Evolutionary conservation across 2,797 vertebrate genomes (phyloP).

Genomic region (Lutjanus campechanus): DNA sequence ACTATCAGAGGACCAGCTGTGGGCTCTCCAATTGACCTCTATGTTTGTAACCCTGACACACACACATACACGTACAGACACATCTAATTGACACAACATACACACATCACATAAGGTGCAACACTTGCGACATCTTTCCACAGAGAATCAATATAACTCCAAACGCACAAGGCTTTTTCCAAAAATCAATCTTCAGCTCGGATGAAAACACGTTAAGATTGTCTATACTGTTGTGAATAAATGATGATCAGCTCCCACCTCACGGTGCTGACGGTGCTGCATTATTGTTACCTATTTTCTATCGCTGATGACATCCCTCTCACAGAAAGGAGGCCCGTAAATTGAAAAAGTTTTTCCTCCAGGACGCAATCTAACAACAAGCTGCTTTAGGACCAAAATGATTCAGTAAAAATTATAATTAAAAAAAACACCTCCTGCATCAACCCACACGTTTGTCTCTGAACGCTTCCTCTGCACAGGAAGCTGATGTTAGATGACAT

Average conservation of each 20-base stretch:
- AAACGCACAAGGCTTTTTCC: conserved; percentile 15
- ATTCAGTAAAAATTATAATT: conserved; percentile 42
- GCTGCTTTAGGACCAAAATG: conserved; percentile 22
- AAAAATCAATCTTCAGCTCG: conserved; percentile 34
- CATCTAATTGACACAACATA: conserved; percentile 6
- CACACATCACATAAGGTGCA: conserved; percentile 2
- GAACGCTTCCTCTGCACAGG: conserved; percentile 24
- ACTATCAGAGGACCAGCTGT: conserved; percentile 42
- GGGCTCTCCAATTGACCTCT: conserved; percentile 49
- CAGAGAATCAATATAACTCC: conserved; percentile 3
- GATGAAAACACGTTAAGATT: conserved; percentile 19
- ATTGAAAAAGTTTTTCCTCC: conserved; percentile 37
- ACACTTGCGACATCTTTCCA: not conserved
- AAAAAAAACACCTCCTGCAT: conserved; percentile 39
- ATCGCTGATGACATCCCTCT: conserved; percentile 27
- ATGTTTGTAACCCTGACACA: conserved; percentile 29
- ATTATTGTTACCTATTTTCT: conserved; percentile 25
- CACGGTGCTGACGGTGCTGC: not conserved
- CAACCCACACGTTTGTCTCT: conserved; percentile 35
- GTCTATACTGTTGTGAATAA: conserved; percentile 46
- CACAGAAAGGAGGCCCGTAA: conserved; percentile 11
- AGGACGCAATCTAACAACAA: conserved; percentile 27
- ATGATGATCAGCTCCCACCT: conserved; percentile 32
- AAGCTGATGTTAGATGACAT: conserved; percentile 16
- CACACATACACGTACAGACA: not conserved